phyloP scores from a whole-genome alignment of 2,888 invertebrate species.

The Hydrotaea cyrtoneurina region DNA sequence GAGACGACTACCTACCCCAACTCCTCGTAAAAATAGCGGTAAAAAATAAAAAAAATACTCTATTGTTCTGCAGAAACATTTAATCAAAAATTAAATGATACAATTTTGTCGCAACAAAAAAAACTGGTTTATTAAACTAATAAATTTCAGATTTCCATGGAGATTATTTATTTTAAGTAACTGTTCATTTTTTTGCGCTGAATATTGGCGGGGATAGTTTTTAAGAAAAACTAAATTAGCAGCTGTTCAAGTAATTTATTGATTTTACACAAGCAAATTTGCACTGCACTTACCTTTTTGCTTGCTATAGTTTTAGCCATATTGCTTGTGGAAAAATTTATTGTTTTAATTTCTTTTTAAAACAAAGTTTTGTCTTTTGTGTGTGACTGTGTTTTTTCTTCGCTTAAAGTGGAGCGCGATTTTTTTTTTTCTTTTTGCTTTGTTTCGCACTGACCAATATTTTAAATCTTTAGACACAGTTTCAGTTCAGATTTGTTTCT shows the following conservation, averaged over 20 bases:
- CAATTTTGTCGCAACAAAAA: not conserved
- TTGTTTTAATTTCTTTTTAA: not conserved
- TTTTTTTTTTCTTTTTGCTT: conserved; percentile 16
- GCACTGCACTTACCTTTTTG: conserved; percentile 55
- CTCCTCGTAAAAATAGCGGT: conserved; percentile 58
- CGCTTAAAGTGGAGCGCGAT: not conserved
- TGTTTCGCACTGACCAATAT: conserved; percentile 61
- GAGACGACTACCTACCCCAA: conserved; percentile 64
- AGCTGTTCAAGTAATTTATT: conserved; percentile 64
- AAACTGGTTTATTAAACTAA: not conserved
- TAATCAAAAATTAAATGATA: not conserved
- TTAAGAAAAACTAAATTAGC: conserved; percentile 13
- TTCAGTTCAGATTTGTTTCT: conserved; percentile 37
- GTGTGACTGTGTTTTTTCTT: not conserved
- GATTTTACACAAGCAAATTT: conserved; percentile 57
- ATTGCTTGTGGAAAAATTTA: conserved; percentile 33
- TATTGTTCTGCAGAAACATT: conserved; percentile 27
- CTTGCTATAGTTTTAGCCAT: conserved; percentile 53
- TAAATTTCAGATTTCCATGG: not conserved
- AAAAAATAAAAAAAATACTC: conserved; percentile 44
- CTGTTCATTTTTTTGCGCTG: not conserved
- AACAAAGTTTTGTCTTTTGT: conserved; percentile 26
- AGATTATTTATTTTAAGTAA: not conserved
- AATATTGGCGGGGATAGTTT: not conserved
- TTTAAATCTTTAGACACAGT: conserved; percentile 55